phyloP scores from a whole-genome alignment of 2,888 invertebrate species.

The Copidosoma aretas region DNA sequence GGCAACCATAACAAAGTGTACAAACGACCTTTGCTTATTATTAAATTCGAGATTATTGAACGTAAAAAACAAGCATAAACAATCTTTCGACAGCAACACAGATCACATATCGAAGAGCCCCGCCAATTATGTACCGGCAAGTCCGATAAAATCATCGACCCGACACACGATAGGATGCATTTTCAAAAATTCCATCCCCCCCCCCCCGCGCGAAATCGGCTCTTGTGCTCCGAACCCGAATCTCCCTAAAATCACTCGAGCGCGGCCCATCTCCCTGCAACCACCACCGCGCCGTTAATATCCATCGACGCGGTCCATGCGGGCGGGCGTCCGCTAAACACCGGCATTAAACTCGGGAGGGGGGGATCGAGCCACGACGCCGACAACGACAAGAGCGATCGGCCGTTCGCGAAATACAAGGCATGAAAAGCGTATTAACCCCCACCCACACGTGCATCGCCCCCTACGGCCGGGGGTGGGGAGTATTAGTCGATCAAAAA shows the following conservation, averaged over 20 bases:
- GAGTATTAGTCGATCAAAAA: conserved; percentile 38
- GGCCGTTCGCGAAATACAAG: conserved; percentile 32
- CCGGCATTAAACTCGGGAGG: conserved; percentile 17
- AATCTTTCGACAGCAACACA: too few relatives aligned
- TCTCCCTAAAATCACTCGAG: conserved; percentile 8
- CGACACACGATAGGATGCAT: too few relatives aligned
- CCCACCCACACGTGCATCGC: not conserved
- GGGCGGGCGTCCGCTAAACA: conserved; percentile 7
- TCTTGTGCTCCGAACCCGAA: too few relatives aligned
- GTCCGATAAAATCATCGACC: too few relatives aligned
- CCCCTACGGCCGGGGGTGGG: not conserved
- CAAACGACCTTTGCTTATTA: too few relatives aligned
- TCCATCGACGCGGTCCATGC: not conserved
- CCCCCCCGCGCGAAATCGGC: too few relatives aligned
- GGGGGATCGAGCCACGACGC: conserved; percentile 22
- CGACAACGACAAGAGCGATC: conserved; percentile 34
- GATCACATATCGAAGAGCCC: too few relatives aligned
- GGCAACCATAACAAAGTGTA: too few relatives aligned
- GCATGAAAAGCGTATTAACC: conserved; percentile 36
- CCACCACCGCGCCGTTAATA: conserved; percentile 14
- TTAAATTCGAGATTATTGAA: too few relatives aligned
- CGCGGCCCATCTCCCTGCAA: not conserved
- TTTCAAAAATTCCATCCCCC: too few relatives aligned
- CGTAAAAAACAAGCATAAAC: too few relatives aligned
- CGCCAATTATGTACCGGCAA: too few relatives aligned